Conservation (phyloP, 2,113 vertebrate genomes). For the Vimba vimba region DNA sequence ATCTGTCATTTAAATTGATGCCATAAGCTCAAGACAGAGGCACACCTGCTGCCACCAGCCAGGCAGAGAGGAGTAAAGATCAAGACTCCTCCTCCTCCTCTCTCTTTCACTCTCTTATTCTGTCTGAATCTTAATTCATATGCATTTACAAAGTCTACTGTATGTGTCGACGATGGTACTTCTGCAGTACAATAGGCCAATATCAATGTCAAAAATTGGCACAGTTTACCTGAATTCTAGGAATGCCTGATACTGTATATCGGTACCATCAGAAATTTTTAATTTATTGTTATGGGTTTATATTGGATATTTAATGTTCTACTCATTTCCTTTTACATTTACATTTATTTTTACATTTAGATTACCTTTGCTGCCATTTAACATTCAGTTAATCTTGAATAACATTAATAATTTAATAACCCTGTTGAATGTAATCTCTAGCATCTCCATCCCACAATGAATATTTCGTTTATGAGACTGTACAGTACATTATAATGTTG, state of each 20-base stretch:
- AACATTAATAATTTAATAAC: not conserved
- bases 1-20: slow-evolving; percentile 95
- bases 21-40: slow-evolving; percentile 87
- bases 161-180: not conserved
- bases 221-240: not conserved
- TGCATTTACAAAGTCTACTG: not conserved
- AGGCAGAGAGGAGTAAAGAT: slow-evolving; percentile 43
- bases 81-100: slow-evolving; percentile 16
- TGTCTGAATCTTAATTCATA: slow-evolving; percentile 1
- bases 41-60: slow-evolving; percentile 86
- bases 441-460: not conserved
- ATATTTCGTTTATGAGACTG: not conserved
- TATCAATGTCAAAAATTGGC: not conserved
- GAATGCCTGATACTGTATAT: not conserved
- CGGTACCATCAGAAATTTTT: not conserved
- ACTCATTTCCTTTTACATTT: not conserved
- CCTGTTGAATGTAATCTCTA: not conserved
- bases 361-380: not conserved
- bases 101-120: slow-evolving; percentile 12
- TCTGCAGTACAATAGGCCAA: not conserved
- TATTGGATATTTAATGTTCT: too few species aligned
- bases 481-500: not conserved
- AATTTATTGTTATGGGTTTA: not conserved
- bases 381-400: not conserved
- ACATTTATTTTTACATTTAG: not conserved